These are phyloP conservation scores for Dinomys branickii DNA, from an alignment of 2,113 vertebrate species.

Conservation along the genomic window DNA sequence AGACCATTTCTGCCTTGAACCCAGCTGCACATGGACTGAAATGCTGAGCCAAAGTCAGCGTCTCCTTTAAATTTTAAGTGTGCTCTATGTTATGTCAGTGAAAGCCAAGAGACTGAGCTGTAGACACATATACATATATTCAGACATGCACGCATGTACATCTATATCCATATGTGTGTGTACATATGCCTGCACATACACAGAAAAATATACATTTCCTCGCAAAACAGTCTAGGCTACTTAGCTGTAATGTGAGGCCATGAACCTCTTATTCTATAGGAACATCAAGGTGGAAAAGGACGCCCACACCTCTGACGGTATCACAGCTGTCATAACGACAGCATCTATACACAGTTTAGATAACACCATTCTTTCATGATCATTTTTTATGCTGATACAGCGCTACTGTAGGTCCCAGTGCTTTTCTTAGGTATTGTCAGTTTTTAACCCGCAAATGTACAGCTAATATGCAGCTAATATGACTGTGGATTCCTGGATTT, in stretches of 20 bases:
- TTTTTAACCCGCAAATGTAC: neutral
- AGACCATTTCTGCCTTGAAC: neutral
- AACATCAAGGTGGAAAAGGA: neutral
- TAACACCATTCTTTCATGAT: neutral
- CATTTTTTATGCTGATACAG: neutral
- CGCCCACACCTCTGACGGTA: neutral
- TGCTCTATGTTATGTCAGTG: neutral
- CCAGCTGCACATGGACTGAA: neutral
- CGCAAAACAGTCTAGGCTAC: neutral
- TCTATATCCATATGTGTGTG: neutral
- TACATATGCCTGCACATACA: too few relatives aligned
- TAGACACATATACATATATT: neutral
- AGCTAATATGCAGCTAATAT: too few relatives aligned
- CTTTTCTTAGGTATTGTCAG: neutral
- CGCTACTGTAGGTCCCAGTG: neutral
- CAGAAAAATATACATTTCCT: neutral
- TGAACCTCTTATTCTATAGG: neutral
- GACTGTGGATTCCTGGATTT: neutral
- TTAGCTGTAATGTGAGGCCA: neutral
- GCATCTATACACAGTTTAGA: neutral
- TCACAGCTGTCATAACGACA: neutral
- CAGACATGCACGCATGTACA: neutral
- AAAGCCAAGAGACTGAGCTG: neutral
- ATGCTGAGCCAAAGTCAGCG: neutral
- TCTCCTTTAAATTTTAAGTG: neutral